Conservation (phyloP, 2,888 invertebrate species). For the Morinoia aosen region DNA sequence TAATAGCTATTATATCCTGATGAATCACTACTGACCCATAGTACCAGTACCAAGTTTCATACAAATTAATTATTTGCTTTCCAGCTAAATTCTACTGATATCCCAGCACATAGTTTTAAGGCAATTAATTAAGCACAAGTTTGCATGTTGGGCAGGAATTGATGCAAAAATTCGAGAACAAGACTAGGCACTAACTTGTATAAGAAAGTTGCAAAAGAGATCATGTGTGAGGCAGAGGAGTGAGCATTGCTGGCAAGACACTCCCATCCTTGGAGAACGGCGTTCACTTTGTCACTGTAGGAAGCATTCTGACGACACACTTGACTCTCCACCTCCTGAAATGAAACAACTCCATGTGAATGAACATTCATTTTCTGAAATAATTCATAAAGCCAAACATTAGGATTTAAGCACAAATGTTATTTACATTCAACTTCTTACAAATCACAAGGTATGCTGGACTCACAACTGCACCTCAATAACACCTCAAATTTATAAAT, state of each 20-base stretch:
- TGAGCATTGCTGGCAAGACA: slow-evolving; percentile 62
- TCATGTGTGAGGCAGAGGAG: slow-evolving; percentile 57
- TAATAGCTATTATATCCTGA: no score
- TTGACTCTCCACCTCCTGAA: slow-evolving; percentile 66
- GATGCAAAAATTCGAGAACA: neutral
- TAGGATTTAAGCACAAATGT: neutral
- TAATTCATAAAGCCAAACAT: neutral
- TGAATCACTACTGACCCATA: no score
- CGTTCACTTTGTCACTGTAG: slow-evolving; percentile 70
- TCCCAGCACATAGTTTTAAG: neutral
- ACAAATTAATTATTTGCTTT: no score
- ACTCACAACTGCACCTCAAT: no score
- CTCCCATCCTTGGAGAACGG: slow-evolving; percentile 67
- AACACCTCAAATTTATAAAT: no score
- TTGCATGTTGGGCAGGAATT: neutral
- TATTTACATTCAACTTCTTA: neutral
- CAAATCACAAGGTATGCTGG: no score
- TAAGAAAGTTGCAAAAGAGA: slow-evolving; percentile 63
- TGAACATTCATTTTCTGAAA: neutral
- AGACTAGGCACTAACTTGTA: slow-evolving; percentile 58
- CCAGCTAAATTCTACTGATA: no score
- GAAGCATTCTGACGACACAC: slow-evolving; percentile 59
- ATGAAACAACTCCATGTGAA: neutral
- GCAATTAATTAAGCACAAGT: neutral
- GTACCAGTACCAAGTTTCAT: no score